A percentile compares a stretch with the other conserved stretches of the same genome.
These are phyloP conservation scores for Platichthys stellatus DNA, from an alignment of 2,113 vertebrate species.

Conservation along the genomic window DNA sequence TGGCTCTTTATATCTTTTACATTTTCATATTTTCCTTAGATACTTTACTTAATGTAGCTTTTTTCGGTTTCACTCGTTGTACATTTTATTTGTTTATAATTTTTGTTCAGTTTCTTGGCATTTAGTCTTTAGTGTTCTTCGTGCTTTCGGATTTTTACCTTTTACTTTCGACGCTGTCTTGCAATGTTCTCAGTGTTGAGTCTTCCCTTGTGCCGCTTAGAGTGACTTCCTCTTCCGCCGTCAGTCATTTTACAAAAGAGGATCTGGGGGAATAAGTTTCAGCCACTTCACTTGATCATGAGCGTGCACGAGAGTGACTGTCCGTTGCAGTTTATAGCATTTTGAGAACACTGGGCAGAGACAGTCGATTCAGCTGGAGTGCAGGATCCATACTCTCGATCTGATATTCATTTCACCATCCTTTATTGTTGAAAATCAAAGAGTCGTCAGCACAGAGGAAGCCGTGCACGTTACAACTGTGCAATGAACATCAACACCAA, in stretches of 20 bases:
- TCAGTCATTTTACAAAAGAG: slow-evolving; percentile 68
- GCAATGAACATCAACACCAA: neutral
- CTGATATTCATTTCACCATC: neutral
- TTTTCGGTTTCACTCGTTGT: too few species aligned
- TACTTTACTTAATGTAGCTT: too few species aligned
- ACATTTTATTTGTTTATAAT: too few species aligned
- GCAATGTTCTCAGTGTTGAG: too few species aligned
- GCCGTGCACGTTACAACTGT: neutral
- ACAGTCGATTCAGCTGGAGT: slow-evolving; percentile 18
- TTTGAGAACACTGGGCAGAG: slow-evolving; percentile 11
- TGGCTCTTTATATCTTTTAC: too few species aligned
- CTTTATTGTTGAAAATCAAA: slow-evolving; percentile 16
- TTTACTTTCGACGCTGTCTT: too few species aligned
- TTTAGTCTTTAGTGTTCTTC: too few species aligned
- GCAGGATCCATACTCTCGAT: slow-evolving; percentile 1
- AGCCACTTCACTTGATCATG: slow-evolving; percentile 38
- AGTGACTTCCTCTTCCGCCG: too few species aligned
- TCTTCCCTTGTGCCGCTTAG: too few species aligned
- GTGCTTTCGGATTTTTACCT: too few species aligned
- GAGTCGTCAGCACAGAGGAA: neutral
- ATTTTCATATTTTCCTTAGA: too few species aligned
- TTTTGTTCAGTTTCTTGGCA: too few species aligned
- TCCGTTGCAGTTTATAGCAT: neutral
- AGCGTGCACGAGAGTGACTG: neutral
- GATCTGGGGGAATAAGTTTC: slow-evolving; percentile 50